Conservation (phyloP, 2,113 vertebrate genomes). For the Centropus bengalensis region DNA sequence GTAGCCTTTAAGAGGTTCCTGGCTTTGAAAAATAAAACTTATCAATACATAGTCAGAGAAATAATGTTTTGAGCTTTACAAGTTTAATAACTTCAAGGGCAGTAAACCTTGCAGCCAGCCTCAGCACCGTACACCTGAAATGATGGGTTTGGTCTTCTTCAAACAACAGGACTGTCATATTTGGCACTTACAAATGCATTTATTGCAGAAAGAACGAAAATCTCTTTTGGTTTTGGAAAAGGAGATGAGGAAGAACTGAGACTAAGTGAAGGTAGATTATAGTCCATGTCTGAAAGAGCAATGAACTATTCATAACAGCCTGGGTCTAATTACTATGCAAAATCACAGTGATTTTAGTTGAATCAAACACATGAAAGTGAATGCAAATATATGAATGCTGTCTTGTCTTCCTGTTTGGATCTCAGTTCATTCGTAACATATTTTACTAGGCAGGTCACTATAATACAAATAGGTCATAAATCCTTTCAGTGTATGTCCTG, state of each 20-base stretch:
- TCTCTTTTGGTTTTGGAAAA: background rate
- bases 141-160: background rate
- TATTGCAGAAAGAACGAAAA: background rate
- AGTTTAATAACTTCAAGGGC: background rate
- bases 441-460: background rate
- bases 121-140: background rate
- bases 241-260: background rate
- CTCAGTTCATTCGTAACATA: background rate
- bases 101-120: background rate
- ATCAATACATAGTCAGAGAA: background rate
- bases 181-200: background rate
- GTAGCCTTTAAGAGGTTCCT: background rate
- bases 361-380: background rate
- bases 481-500: background rate
- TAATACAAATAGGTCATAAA: background rate
- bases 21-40: background rate
- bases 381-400: background rate
- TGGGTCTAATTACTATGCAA: background rate
- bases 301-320: fast-evolving
- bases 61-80: background rate
- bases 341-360: background rate
- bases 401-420: background rate
- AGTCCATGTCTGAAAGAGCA: background rate
- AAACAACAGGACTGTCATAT: background rate
- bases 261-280: background rate